A percentile compares a stretch with the other conserved stretches of the same genome.
Conservation (phyloP, 2,888 invertebrate species). For the Reticulitermes lucifugus region DNA sequence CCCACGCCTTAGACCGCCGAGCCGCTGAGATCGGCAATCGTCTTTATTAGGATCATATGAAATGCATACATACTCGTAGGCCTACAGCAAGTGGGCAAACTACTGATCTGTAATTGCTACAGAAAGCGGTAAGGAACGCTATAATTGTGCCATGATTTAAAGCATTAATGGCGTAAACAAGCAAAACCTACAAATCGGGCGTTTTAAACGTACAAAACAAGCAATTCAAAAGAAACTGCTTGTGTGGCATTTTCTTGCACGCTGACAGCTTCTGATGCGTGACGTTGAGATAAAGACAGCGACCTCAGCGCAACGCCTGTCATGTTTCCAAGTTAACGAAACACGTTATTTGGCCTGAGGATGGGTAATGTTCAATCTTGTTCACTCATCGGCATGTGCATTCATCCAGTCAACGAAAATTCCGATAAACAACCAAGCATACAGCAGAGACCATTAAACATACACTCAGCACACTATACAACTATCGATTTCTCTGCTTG, state of each 20-base stretch:
- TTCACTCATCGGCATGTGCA: conserved; percentile 8
- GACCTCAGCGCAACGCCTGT: not conserved
- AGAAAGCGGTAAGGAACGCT: too few relatives aligned
- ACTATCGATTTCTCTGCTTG: not conserved
- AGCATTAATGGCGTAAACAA: too few relatives aligned
- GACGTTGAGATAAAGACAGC: not conserved
- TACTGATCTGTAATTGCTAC: too few relatives aligned
- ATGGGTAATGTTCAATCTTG: conserved; percentile 4
- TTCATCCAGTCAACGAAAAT: conserved; percentile 13
- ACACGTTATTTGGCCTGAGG: conserved; percentile 6
- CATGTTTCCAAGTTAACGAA: conserved; percentile 28
- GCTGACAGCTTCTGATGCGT: not conserved
- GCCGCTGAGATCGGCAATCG: too few relatives aligned
- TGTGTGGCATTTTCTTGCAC: not conserved
- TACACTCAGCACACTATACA: conserved; percentile 6
- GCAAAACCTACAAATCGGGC: too few relatives aligned
- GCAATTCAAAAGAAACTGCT: not conserved
- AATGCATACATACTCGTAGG: too few relatives aligned
- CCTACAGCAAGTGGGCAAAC: too few relatives aligned
- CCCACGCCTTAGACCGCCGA: too few relatives aligned
- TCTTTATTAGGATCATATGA: too few relatives aligned
- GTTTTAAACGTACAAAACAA: too few relatives aligned
- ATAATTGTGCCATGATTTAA: too few relatives aligned
- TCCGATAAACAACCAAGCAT: conserved; percentile 5
- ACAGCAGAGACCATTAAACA: conserved; percentile 19